Base-by-base conservation (phyloP, 2,888 invertebrate genomes). In the Pomacea canaliculata region DNA sequence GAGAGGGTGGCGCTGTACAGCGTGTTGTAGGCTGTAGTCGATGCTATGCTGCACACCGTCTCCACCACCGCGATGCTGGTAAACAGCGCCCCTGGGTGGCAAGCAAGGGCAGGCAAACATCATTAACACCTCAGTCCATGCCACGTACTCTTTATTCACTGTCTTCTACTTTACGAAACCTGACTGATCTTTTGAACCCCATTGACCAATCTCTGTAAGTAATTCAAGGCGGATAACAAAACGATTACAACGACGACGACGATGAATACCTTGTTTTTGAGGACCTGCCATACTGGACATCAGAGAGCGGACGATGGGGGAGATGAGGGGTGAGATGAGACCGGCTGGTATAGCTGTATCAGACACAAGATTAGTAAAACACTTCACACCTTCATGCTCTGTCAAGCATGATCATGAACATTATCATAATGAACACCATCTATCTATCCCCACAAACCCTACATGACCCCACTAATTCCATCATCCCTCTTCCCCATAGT, bases 1-100 rank as follows among this genome's bases (percentile, higher is more conserved):
- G 27, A 37, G 16, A 78, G 73, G 18, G 78, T 76, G 19, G 66
- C 62, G 13, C 46, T 51, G 62, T 78, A 78, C 46, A 78, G 56
- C n/a, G 49, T 60, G 67, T 76, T 78, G 73, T 48, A 78, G 37
- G 60, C 23, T 12, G 70, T 60, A 48, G 65, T 62, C 7, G 78
- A 60, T 5, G 66, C 76, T 48, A 78, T 56, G 59, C 23, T 27
- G 48, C 78, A 78, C 23, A 76, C n/a, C 7, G 73, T 62, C 73
- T 78, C 78, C 18, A 76, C 60, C 10, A 78, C 71, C n/a, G 76
- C 76, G 48, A 76, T 68, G 27, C 78, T 78, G 27, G 78, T 65
- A n/a, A 78, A 78, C 66, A 78, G 49, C 18, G 78, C 76, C 13
- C 78, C 78, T 78, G 51, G 23, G 19, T 9, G n/a, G 48, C 27